Evolutionary conservation across 2,888 invertebrate species (phyloP).

Genomic region (Saturnia pavonia): DNA sequence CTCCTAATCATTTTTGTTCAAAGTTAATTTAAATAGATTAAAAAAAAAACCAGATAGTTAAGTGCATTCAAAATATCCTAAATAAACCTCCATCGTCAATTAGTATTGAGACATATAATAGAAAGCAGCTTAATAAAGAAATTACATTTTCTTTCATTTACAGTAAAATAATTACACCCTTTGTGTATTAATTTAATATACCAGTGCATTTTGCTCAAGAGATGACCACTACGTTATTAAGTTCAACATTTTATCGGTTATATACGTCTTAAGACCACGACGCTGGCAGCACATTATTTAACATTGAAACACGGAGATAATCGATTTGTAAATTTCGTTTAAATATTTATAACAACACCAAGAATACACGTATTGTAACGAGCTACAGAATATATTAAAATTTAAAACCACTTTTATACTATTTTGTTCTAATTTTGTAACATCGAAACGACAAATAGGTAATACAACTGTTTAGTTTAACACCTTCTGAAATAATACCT

Average conservation of each 20-base stretch:
- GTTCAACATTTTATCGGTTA: too few species aligned
- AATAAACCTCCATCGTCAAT: too few species aligned
- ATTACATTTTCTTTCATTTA: too few species aligned
- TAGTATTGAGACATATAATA: too few species aligned
- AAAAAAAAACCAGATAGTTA: background rate
- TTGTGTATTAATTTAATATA: too few species aligned
- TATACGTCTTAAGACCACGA: too few species aligned
- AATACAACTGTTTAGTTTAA: background rate
- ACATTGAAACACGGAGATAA: background rate
- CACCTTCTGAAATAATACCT: background rate
- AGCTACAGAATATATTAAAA: background rate
- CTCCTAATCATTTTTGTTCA: background rate
- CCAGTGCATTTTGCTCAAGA: too few species aligned
- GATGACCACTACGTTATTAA: too few species aligned
- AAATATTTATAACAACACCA: constrained; percentile 1
- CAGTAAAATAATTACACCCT: too few species aligned
- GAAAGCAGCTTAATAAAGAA: too few species aligned
- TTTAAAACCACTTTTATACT: background rate
- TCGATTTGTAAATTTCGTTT: constrained; percentile 5
- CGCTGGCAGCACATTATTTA: background rate
- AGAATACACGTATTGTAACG: constrained; percentile 1
- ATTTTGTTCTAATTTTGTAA: constrained; percentile 9
- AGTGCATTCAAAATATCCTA: background rate
- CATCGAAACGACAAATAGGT: background rate
- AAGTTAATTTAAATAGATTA: background rate